These are phyloP conservation scores for Spermophilus dauricus DNA, from an alignment of 2,113 vertebrate species.

Conservation along the genomic window DNA sequence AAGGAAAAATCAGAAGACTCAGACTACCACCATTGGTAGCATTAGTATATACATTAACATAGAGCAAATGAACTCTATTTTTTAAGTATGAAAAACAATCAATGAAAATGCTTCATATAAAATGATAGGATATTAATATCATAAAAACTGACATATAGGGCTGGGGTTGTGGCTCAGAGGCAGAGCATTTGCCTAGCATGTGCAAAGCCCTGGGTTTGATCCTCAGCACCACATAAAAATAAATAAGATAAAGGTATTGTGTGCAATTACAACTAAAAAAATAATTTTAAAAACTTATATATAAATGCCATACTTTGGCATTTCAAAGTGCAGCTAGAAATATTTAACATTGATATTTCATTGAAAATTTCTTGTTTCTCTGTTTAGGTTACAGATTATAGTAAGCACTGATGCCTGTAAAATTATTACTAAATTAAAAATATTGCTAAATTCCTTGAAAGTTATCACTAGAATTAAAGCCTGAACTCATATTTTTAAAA, in stretches of 20 bases:
- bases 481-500: not conserved
- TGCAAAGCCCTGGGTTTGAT: too few species aligned
- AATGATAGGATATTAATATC: not conserved
- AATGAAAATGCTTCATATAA: not conserved
- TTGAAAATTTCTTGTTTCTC: not conserved
- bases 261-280: too few species aligned
- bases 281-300: not conserved
- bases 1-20: not conserved
- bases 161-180: too few species aligned
- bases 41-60: not conserved
- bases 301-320: not conserved
- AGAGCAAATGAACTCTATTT: not conserved
- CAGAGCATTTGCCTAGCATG: too few species aligned
- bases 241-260: too few species aligned
- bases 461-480: not conserved
- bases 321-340: not conserved
- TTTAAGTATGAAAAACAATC: not conserved
- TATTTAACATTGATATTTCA: not conserved
- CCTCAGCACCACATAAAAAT: too few species aligned
- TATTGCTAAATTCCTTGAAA: constrained; percentile 16
- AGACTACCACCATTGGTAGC: not conserved
- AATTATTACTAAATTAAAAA: not conserved
- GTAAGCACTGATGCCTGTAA: not conserved
- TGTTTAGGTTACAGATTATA: not conserved
- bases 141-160: not conserved